Conservation (phyloP, 2,113 vertebrate genomes). For the Gasterosteus nipponicus region DNA sequence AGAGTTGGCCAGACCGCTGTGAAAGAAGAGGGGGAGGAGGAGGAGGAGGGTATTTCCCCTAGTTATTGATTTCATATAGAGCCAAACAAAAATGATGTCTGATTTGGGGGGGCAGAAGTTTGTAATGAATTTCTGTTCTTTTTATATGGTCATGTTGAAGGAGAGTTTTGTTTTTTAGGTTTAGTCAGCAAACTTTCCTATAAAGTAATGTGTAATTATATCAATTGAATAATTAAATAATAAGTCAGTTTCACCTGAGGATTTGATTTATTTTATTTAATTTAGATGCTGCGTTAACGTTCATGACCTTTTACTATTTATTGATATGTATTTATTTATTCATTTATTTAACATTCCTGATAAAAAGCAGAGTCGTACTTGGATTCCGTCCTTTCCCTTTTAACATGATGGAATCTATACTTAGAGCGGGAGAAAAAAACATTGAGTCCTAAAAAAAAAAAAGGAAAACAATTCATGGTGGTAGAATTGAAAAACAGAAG, state of each 20-base stretch:
- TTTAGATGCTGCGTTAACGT: background rate
- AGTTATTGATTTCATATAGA: conserved; percentile 58
- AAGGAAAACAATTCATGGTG: background rate
- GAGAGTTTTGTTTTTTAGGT: background rate
- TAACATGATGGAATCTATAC: background rate
- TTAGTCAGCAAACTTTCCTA: background rate
- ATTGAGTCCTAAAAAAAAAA: conserved; percentile 4
- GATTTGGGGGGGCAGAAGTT: conserved; percentile 22
- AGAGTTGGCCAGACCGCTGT: conserved; percentile 32
- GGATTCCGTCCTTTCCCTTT: conserved; percentile 14
- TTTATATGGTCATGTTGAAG: background rate
- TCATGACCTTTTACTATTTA: background rate
- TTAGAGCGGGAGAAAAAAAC: background rate
- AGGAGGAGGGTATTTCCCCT: conserved; percentile 28
- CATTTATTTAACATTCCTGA: background rate
- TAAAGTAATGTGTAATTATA: background rate
- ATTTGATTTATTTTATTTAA: background rate
- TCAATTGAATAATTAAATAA: background rate
- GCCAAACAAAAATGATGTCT: conserved; percentile 22
- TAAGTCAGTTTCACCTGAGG: background rate
- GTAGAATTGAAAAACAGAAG: conserved; percentile 31
- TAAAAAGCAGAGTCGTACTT: background rate
- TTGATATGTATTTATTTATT: background rate
- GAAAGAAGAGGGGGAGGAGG: background rate
- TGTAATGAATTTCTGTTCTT: conserved; percentile 30